Evolutionary conservation across 2,113 vertebrate genomes (phyloP).

Genomic region (Uria lomvia): DNA sequence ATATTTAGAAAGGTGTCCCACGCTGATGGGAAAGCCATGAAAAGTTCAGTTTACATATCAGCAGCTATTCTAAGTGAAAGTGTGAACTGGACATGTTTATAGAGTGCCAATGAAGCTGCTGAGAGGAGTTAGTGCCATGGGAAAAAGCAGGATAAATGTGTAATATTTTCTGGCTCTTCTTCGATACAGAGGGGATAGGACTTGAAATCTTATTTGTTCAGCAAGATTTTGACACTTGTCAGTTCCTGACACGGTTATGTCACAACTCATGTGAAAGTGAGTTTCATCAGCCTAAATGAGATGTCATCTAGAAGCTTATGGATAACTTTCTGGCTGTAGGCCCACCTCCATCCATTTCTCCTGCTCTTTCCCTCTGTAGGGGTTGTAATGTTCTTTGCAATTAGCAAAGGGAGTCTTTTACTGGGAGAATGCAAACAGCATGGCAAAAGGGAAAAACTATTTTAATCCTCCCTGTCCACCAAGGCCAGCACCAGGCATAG

Average conservation of each 20-base stretch:
- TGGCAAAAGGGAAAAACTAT: background rate
- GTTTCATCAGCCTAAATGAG: conserved; percentile 40
- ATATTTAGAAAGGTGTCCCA: background rate
- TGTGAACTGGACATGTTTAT: background rate
- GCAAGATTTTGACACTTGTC: conserved; percentile 56
- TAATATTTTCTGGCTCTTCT: conserved; percentile 21
- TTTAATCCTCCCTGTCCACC: background rate
- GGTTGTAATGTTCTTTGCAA: background rate
- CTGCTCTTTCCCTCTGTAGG: background rate
- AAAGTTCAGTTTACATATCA: background rate
- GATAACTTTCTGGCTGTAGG: conserved; percentile 38
- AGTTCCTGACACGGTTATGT: conserved; percentile 44
- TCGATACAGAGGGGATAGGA: background rate
- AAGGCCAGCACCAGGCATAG: background rate
- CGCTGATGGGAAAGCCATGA: background rate
- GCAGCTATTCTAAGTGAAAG: background rate
- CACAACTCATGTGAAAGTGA: conserved; percentile 46
- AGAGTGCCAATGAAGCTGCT: background rate
- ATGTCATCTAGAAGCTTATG: conserved; percentile 1
- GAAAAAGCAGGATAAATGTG: background rate
- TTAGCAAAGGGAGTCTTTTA: background rate
- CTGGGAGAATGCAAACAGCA: background rate
- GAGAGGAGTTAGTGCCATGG: background rate
- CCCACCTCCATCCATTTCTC: background rate
- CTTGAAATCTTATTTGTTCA: conserved; percentile 29